Percentiles rank a stretch among this genome's conserved stretches.
Conservation (phyloP, 2,888 invertebrate genomes). For the Ecliptopera silaceata region DNA sequence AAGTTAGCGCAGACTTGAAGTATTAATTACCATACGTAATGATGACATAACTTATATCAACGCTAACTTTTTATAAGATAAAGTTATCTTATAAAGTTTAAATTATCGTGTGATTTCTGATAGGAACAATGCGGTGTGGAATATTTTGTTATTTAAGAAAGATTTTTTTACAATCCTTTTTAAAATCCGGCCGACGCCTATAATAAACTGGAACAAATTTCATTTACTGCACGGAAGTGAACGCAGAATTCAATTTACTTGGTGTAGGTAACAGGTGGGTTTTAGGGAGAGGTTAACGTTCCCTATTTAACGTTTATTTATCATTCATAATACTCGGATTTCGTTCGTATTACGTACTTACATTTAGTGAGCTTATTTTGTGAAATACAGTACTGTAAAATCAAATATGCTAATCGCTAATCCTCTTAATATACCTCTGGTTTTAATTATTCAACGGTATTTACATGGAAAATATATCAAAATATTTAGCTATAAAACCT, state of each 20-base stretch:
- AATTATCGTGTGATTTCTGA: too few species aligned
- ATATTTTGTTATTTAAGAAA: too few species aligned
- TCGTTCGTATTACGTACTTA: background rate
- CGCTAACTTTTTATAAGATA: too few species aligned
- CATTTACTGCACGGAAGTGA: conserved; percentile 21
- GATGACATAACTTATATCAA: too few species aligned
- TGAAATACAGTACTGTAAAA: background rate
- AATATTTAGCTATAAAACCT: too few species aligned
- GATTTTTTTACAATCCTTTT: background rate
- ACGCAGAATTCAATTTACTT: conserved; percentile 32
- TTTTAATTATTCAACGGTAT: too few species aligned
- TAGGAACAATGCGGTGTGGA: too few species aligned
- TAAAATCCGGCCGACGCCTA: background rate
- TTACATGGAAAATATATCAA: too few species aligned
- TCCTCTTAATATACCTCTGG: too few species aligned
- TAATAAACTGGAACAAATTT: conserved; percentile 23
- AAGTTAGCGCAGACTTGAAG: too few species aligned
- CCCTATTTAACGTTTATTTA: conserved; percentile 16
- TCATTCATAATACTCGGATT: conserved; percentile 6
- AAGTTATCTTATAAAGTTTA: too few species aligned
- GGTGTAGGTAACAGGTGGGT: conserved; percentile 33
- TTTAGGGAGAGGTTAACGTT: conserved; percentile 18
- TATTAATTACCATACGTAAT: too few species aligned
- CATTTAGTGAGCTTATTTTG: background rate
- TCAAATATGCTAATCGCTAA: background rate